Base-by-base conservation (phyloP, 2,113 vertebrate genomes). In the Nibea coibor region DNA sequence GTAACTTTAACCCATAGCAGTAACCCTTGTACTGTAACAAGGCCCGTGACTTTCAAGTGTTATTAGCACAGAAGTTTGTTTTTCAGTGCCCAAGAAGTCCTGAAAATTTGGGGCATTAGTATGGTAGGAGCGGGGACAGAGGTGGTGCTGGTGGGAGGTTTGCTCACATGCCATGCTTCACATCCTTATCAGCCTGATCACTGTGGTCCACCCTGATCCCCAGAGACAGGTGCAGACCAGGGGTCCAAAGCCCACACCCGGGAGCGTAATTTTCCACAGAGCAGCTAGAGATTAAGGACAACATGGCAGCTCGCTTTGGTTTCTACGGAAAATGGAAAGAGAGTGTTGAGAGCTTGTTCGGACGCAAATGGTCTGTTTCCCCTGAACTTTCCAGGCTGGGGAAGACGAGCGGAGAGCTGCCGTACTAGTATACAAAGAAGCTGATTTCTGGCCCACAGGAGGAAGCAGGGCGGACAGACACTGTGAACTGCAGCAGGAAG, bases 401-500 rank as follows among this genome's bases (percentile, higher is more conserved):
- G 61, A 74, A 45, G 50, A 66, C 51, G 15, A 72, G 80, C 14
- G 0, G 67, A 50, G 62, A 76, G 63, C 79, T 4, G 17, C 75
- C 15, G 53, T 57, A 31, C 63, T 72, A 24, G 3, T 67, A 81
- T 56, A 75, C 86, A 82, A 73, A 87, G 79, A 73, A 87, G 79
- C 75, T 17, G 26, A 73, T 75, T 78, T 57, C 54, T 76, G 91
- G 85, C 86, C 83, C 87, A 91, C 83, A 92, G 92, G 94, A 95
- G 94, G 91, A 92, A 92, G 80, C 81, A 43, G 92, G 87, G 88
- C 75, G 91, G 89, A 92, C 67, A 77, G 84, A 79, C 75, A 50
- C 84, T 61, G 62, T 81, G 80, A 76, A 72, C 69, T 56, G 83
- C 70, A 82, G 83, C 92, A 93, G 94, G 94, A 94, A 93, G 91